Evolutionary conservation across 23 tunicate species (phyloP).

Genomic region (Phallusia fumigata): DNA sequence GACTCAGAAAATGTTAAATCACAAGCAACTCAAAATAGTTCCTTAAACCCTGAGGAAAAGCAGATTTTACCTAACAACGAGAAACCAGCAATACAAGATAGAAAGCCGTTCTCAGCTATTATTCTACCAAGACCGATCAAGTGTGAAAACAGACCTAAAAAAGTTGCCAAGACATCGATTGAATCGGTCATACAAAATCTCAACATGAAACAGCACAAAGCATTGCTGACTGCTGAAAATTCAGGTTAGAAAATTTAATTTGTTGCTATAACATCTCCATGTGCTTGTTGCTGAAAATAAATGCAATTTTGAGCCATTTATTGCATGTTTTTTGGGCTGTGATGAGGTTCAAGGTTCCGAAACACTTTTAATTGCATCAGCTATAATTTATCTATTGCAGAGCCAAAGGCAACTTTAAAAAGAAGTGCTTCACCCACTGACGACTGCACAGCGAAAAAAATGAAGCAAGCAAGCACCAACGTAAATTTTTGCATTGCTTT

Average conservation of each 20-base stretch:
- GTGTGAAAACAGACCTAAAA: background rate
- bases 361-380: too few relatives aligned
- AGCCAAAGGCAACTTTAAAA: background rate
- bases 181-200: conserved; percentile 9
- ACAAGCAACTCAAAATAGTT: background rate
- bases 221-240: too few relatives aligned
- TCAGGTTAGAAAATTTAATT: too few relatives aligned
- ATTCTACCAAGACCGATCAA: background rate
- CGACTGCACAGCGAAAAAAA: background rate
- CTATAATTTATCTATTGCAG: background rate
- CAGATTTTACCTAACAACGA: background rate
- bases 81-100: too few relatives aligned
- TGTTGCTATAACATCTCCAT: too few relatives aligned
- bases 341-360: background rate
- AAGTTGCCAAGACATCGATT: background rate
- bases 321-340: background rate
- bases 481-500: background rate
- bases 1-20: background rate
- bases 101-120: background rate
- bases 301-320: background rate
- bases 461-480: background rate
- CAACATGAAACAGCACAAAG: conserved; percentile 10
- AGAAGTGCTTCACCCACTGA: background rate
- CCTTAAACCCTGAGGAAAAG: background rate
- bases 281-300: background rate